Evolutionary conservation across 2,113 vertebrate genomes (phyloP), one percentile per base, ranked within the genome.

Genomic region (Cyanoramphus novaezelandiae): DNA sequence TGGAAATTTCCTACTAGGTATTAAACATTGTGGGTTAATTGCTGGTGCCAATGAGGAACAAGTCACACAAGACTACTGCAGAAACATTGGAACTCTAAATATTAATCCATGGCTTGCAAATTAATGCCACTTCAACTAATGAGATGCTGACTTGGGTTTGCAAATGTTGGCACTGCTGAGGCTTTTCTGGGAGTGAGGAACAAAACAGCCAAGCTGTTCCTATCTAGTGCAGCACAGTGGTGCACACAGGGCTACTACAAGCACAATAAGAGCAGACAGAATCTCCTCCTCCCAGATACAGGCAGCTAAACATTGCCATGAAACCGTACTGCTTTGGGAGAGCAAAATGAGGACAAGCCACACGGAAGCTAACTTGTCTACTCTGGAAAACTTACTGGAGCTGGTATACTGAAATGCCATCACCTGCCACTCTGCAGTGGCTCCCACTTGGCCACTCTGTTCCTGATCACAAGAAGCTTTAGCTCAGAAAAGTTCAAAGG

Each of bases 51-150:
- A 6, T 13, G 41, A 76, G 31, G n/a, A 94, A 75, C 4, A 1
- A 92, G 65, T 71, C 86, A 90, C 35, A 88, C 44, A 87, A 37
- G 72, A 75, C 27, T 79, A 33, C 18, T 81, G n/a, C 52, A 92
- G 47, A 93, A 86, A 75, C 55, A 76, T 75, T 33, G 75, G 19
- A 86, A 93, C 57, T 82, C 76, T 78, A 80, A 59, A 70, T 88
- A 71, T 62, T 82, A 89, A 85, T 82, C 67, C 86, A 68, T 43
- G 21, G 43, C 79, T 95, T 90, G 55, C 28, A 80, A 96, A 90
- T 47, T 20, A 79, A 90, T 20, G n/a, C 70, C 50, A 35, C 39
- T 88, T 63, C 79, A 75, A 9, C 87, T 90, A 93, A 92, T 52
- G 47, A 88, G 71, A 37, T 80, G n/a, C 41, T 85, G 68, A 55